phyloP scores from a whole-genome alignment of 1,140 invertebrate species.

The Temnothorax nylanderi region DNA sequence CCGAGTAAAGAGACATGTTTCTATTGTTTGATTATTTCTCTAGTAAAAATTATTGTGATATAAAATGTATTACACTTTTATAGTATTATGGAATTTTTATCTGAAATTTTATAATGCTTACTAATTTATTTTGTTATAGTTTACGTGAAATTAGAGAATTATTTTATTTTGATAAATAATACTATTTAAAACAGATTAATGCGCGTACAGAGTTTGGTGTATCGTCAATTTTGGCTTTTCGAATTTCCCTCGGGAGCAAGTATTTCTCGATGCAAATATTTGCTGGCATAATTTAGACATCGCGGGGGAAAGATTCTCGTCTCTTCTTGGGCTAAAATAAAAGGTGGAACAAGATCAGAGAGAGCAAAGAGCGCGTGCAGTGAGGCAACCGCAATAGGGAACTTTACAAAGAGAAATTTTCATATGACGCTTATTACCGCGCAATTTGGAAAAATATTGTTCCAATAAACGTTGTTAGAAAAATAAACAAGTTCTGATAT shows the following conservation, averaged over 20 bases:
- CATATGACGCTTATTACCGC: slow-evolving; percentile 28
- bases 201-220: too few relatives aligned
- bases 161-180: slow-evolving; percentile 5
- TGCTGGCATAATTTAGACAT: slow-evolving; percentile 44
- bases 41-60: neutral
- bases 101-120: neutral
- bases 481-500: neutral
- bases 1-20: neutral
- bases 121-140: neutral
- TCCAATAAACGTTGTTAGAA: neutral
- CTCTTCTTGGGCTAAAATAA: slow-evolving; percentile 16
- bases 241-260: slow-evolving; percentile 4
- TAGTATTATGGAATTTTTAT: neutral
- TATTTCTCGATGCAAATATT: slow-evolving; percentile 40
- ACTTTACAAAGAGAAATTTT: slow-evolving; percentile 34
- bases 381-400: slow-evolving; percentile 24
- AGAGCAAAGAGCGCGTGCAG: slow-evolving; percentile 23
- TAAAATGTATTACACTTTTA: neutral
- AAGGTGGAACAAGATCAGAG: neutral
- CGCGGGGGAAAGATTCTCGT: neutral
- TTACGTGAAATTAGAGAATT: neutral
- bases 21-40: neutral
- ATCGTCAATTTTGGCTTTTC: neutral
- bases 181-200: neutral
- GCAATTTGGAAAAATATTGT: neutral